Base-by-base conservation (phyloP, 2,888 invertebrate species). In the Eustalomyia histrio region DNA sequence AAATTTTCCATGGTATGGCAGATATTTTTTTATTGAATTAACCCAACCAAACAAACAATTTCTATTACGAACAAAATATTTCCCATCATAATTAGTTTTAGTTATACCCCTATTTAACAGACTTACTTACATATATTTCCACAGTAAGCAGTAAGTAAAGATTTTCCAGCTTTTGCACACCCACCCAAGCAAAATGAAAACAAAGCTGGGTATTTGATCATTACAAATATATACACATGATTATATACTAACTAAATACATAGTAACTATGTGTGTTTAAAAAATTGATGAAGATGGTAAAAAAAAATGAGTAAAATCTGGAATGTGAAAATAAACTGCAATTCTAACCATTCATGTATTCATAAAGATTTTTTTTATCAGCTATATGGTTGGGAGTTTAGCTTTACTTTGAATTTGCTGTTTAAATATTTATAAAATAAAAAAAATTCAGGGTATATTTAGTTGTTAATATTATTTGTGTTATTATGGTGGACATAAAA, bases 261-360 rank as follows among this genome's bases (percentile, higher is more conserved):
- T 29, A 29, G 29, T 29, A 29, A 6, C 1, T 29, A 29, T 29
- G 39, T 12, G 14, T 39, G 12, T 12, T 2, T 12, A 1, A 0
- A 39, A 12, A 39, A 4, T 9, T 39, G 39, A 39, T 39, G 39
- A 39, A 39, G 39, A 39, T 39, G 39, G 12, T 29, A 39, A 39
- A 12, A n/a, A 43, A 47, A n/a, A 47, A 47, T 39, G n/a, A 2
- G 5, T n/a, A 29, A 47, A 14, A 47, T 47, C 5, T n/a, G 43
- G 43, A 47, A 47, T 47, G n/a, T n/a, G 14, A 47, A 47, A 47
- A 39, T 12, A 39, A 47, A 47, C 43, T 47, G 43, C 43, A 47
- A 47, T n/a, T 47, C n/a, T 47, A 47, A 47, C 43, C 43, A 47
- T 47, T 47, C 43, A 47, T 47, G 43, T 47, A n/a, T 47, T 47